phyloP scores from a whole-genome alignment of 2,113 vertebrate species.

The Zingel zingel region DNA sequence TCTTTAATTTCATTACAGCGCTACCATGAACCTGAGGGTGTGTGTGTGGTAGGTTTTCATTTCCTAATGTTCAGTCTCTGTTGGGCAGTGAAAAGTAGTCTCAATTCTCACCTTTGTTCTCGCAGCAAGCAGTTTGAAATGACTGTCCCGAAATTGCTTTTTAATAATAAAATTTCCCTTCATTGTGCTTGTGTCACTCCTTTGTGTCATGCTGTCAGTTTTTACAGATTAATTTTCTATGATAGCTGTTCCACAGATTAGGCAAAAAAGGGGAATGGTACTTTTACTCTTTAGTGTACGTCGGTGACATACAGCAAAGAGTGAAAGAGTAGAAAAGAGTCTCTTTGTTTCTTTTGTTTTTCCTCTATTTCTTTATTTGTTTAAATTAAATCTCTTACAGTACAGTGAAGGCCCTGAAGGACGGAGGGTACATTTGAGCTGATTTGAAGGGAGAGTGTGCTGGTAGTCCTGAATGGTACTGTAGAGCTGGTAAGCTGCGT shows the following conservation, averaged over 20 bases:
- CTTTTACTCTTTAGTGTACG: constrained; percentile 14
- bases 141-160: constrained; percentile 18
- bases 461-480: constrained; percentile 35
- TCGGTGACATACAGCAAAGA: constrained; percentile 1
- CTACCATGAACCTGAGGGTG: background rate
- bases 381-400: constrained; percentile 68
- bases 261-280: constrained; percentile 13
- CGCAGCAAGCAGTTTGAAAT: constrained; percentile 35
- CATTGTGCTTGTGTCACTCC: constrained; percentile 22
- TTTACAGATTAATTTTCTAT: constrained; percentile 18
- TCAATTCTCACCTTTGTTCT: constrained; percentile 13
- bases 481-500: constrained; percentile 14
- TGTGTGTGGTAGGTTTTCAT: constrained; percentile 2
- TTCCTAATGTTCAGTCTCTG: constrained; percentile 1
- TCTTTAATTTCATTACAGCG: constrained; percentile 31
- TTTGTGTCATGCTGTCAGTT: constrained; percentile 41
- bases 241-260: constrained; percentile 30
- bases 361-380: constrained; percentile 39
- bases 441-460: constrained; percentile 46
- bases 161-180: constrained; percentile 30
- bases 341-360: constrained; percentile 16
- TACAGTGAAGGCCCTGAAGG: constrained; percentile 53
- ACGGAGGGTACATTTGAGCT: constrained; percentile 30
- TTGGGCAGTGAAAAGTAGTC: constrained; percentile 6
- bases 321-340: constrained; percentile 31